These are phyloP conservation scores for Parnassius apollo DNA, from an alignment of 2,888 invertebrate species.

Conservation along the genomic window DNA sequence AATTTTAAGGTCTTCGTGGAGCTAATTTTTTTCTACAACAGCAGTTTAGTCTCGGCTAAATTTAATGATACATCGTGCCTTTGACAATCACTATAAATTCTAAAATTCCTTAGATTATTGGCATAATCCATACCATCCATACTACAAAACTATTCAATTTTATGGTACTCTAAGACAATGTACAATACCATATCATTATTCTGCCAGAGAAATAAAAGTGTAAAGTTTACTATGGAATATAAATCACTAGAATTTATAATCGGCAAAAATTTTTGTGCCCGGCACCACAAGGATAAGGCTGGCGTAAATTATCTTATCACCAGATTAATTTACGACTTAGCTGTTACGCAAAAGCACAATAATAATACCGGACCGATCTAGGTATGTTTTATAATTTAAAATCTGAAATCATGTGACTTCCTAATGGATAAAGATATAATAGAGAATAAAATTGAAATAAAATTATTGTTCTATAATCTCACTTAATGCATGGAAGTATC, in stretches of 20 bases:
- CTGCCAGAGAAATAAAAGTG: slow-evolving; percentile 16
- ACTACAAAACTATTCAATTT: not conserved
- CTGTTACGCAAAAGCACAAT: slow-evolving; percentile 36
- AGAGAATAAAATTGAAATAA: too few relatives aligned
- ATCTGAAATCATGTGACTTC: slow-evolving; percentile 33
- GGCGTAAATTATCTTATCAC: slow-evolving; percentile 51
- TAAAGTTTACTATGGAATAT: slow-evolving; percentile 42
- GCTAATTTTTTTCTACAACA: slow-evolving; percentile 81
- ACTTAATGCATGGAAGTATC: too few relatives aligned
- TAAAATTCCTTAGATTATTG: slow-evolving; percentile 4
- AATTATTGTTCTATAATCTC: too few relatives aligned
- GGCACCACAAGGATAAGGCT: slow-evolving; percentile 41
- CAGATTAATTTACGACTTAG: slow-evolving; percentile 50
- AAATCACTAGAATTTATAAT: slow-evolving; percentile 32
- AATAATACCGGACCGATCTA: slow-evolving; percentile 27
- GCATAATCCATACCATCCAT: not conserved
- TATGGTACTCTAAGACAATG: slow-evolving; percentile 15
- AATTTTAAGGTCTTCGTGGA: slow-evolving; percentile 49
- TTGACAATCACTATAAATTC: slow-evolving; percentile 7
- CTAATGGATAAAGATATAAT: not conserved
- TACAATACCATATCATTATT: slow-evolving; percentile 10
- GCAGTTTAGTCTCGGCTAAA: slow-evolving; percentile 40
- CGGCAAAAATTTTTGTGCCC: slow-evolving; percentile 40
- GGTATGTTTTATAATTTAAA: slow-evolving; percentile 10
- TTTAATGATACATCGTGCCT: slow-evolving; percentile 7